These are phyloP conservation scores for Hippopotamus amphibius DNA, from an alignment of 2,113 vertebrate species.

Conservation along the genomic window DNA sequence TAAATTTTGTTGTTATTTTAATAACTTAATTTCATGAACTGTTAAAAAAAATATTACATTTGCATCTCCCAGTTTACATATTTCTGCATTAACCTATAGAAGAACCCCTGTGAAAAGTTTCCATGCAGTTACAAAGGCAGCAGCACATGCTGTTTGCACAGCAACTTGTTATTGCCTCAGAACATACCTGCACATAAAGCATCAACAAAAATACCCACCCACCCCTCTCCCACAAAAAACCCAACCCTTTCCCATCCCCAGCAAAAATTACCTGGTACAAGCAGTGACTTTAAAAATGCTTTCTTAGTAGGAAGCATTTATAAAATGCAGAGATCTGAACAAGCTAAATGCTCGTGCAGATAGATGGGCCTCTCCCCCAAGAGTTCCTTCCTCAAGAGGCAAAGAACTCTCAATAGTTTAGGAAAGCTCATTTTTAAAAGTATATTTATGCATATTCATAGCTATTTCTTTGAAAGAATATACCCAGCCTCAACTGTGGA, in stretches of 20 bases:
- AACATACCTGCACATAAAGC: constrained; percentile 76
- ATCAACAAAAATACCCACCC: constrained; percentile 51
- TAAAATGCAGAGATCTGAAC: constrained; percentile 89
- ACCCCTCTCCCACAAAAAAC: constrained; percentile 64
- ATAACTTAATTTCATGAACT: constrained; percentile 84
- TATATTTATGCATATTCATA: constrained; percentile 47
- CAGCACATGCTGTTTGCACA: constrained; percentile 82
- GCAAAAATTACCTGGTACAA: constrained; percentile 81
- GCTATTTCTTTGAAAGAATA: constrained; percentile 58
- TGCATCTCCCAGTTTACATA: constrained; percentile 80
- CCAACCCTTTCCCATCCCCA: constrained; percentile 57
- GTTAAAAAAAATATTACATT: constrained; percentile 86
- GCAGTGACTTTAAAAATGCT: constrained; percentile 83
- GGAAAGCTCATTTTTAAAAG: constrained; percentile 46
- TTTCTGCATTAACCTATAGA: constrained; percentile 77
- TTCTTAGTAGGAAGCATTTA: constrained; percentile 88
- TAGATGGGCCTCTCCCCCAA: constrained; percentile 49
- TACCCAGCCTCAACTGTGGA: constrained; percentile 64
- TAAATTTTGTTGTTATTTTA: constrained; percentile 74
- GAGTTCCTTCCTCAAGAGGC: constrained; percentile 50
- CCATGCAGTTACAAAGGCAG: constrained; percentile 79
- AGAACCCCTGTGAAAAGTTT: constrained; percentile 75
- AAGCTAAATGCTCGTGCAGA: constrained; percentile 79
- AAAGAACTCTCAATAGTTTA: constrained; percentile 67
- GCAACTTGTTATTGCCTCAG: constrained; percentile 85